phyloP scores from a whole-genome alignment of 2,113 vertebrate species.

The Xyliphius kryptos region DNA sequence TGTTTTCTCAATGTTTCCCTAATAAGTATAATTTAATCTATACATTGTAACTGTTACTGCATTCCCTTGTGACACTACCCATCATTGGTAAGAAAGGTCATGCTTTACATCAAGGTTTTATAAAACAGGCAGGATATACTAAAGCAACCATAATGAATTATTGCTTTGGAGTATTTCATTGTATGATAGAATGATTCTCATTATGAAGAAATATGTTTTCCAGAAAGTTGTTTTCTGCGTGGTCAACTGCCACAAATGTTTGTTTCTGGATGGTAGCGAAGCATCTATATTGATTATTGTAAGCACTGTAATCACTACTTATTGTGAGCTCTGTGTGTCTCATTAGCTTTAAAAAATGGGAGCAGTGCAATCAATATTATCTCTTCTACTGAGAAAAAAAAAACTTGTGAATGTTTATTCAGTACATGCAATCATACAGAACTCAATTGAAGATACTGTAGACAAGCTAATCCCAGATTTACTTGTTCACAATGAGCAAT shows the following conservation, averaged over 20 bases:
- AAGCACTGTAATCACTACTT: slow-evolving; percentile 1
- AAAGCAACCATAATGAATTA: background rate
- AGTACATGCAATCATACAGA: background rate
- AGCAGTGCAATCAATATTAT: slow-evolving; percentile 31
- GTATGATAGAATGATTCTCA: background rate
- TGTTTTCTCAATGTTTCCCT: too few relatives aligned
- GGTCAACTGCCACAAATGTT: background rate
- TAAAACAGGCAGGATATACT: background rate
- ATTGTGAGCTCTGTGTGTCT: background rate
- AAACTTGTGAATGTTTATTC: slow-evolving; percentile 17
- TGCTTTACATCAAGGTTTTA: background rate
- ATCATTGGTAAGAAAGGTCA: too few relatives aligned
- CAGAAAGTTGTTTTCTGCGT: background rate
- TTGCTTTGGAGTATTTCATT: background rate
- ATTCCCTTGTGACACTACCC: too few relatives aligned
- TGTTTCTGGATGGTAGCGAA: background rate
- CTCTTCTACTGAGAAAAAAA: slow-evolving; percentile 15
- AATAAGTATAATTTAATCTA: too few relatives aligned
- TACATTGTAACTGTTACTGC: too few relatives aligned
- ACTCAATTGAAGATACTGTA: background rate
- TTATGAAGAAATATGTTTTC: background rate
- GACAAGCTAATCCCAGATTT: slow-evolving; percentile 12
- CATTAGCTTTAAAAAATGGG: slow-evolving; percentile 1
- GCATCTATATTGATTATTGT: slow-evolving; percentile 4
- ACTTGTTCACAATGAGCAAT: slow-evolving; percentile 4